Conservation (phyloP, 2,888 invertebrate genomes). For the Dasysyrphus albostriatus region DNA sequence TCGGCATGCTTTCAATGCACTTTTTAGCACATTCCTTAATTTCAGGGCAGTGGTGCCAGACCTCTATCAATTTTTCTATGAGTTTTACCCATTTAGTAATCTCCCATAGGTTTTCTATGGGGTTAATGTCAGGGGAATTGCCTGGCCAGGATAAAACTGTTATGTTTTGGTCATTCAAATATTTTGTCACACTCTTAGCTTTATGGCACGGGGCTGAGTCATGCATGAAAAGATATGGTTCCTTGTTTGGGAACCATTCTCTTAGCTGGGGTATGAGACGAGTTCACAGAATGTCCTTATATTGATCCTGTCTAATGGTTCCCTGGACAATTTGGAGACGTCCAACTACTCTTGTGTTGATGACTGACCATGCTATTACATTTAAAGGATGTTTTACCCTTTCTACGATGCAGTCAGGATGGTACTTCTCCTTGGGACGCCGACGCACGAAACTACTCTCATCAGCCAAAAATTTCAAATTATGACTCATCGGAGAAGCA, state of each 20-base stretch:
- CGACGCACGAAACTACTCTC: slow-evolving; percentile 12
- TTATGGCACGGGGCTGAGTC: not conserved
- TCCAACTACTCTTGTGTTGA: not conserved
- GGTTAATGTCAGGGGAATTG: not conserved
- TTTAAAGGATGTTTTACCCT: slow-evolving; percentile 17
- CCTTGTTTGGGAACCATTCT: slow-evolving; percentile 15
- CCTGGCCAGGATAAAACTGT: not conserved
- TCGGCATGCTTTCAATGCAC: not conserved
- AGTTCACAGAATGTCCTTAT: slow-evolving; percentile 2
- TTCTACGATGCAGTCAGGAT: slow-evolving; percentile 6
- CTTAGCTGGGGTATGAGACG: slow-evolving; percentile 3
- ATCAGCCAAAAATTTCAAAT: not conserved
- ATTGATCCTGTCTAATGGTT: not conserved
- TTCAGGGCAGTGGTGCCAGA: too few species aligned
- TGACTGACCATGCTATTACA: not conserved
- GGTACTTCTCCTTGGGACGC: not conserved
- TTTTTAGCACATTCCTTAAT: too few species aligned
- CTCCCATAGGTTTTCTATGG: too few species aligned
- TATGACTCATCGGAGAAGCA: not conserved
- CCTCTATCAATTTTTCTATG: too few species aligned
- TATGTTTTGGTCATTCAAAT: not conserved
- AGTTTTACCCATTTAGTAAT: too few species aligned
- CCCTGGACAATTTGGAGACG: too few species aligned
- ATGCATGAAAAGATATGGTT: not conserved
- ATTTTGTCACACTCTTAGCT: not conserved